Percentiles rank a stretch among this genome's conserved stretches.
Conservation (phyloP, 2,797 vertebrate genomes). For the Sebastes dallii region DNA sequence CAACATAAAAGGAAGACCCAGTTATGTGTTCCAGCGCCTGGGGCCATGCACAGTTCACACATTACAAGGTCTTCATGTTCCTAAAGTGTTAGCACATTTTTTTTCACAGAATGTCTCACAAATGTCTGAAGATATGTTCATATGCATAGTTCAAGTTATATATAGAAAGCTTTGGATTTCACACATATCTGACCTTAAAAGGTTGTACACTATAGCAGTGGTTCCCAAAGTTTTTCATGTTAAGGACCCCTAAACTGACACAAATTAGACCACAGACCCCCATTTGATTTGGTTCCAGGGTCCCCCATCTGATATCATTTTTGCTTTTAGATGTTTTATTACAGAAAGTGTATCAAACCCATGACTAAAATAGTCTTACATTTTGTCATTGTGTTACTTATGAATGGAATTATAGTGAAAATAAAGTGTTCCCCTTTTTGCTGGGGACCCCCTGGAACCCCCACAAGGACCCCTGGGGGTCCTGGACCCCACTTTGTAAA, state of each 20-base stretch:
- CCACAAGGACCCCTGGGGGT: too few relatives aligned
- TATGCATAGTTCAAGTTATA: not conserved
- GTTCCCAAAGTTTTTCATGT: not conserved
- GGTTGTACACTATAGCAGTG: not conserved
- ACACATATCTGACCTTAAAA: not conserved
- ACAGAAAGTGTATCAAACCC: too few relatives aligned
- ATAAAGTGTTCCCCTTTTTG: too few relatives aligned
- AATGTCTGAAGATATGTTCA: conserved; percentile 3
- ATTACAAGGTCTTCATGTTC: conserved; percentile 19
- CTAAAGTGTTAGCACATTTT: conserved; percentile 44
- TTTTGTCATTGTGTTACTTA: too few relatives aligned
- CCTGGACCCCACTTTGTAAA: too few relatives aligned
- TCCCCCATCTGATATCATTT: too few relatives aligned
- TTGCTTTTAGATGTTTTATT: too few relatives aligned
- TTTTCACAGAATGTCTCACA: not conserved
- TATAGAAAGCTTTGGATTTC: not conserved
- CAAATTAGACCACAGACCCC: too few relatives aligned
- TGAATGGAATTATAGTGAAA: too few relatives aligned
- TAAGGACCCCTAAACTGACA: too few relatives aligned
- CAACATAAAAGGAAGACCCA: conserved; percentile 33
- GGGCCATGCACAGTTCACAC: not conserved
- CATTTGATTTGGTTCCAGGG: too few relatives aligned
- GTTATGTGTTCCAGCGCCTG: conserved; percentile 46
- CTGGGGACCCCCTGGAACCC: fast-evolving
- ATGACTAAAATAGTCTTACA: too few relatives aligned